phyloP scores from a whole-genome alignment of 2,113 vertebrate species.

The Ranitomeya variabilis region DNA sequence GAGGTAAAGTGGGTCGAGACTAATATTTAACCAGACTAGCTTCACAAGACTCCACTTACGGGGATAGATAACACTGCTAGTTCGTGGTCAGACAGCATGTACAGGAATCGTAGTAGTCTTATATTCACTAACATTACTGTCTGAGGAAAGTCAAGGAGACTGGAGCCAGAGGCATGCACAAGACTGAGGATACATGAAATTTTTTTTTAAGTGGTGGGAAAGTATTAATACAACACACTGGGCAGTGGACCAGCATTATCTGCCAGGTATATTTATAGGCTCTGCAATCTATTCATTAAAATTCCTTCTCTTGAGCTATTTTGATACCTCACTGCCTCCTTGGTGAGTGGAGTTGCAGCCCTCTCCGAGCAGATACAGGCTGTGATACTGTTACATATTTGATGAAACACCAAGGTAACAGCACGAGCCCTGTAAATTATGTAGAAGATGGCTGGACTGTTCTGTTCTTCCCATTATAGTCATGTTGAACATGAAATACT shows the following conservation, averaged over 20 bases:
- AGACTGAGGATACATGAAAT: neutral
- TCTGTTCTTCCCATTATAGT: conserved; percentile 35
- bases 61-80: neutral
- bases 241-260: conserved; percentile 56
- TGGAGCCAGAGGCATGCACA: neutral
- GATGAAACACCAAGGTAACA: conserved; percentile 50
- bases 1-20: too few relatives aligned
- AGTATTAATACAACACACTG: conserved; percentile 34
- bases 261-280: conserved; percentile 59
- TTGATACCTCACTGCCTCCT: conserved; percentile 36
- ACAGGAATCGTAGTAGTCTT: neutral
- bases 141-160: conserved; percentile 32
- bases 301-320: conserved; percentile 61
- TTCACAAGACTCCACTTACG: neutral
- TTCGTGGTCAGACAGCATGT: neutral
- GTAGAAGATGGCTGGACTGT: conserved; percentile 12
- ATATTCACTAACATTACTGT: neutral
- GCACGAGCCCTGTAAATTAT: conserved; percentile 39
- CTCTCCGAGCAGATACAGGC: conserved; percentile 23
- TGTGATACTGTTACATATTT: conserved; percentile 51
- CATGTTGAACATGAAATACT: conserved; percentile 37
- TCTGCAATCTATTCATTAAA: conserved; percentile 61
- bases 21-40: neutral
- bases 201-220: conserved; percentile 37
- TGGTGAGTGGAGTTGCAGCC: neutral